phyloP scores from a whole-genome alignment of 2,888 invertebrate species.

The Aspidapion aeneum region DNA sequence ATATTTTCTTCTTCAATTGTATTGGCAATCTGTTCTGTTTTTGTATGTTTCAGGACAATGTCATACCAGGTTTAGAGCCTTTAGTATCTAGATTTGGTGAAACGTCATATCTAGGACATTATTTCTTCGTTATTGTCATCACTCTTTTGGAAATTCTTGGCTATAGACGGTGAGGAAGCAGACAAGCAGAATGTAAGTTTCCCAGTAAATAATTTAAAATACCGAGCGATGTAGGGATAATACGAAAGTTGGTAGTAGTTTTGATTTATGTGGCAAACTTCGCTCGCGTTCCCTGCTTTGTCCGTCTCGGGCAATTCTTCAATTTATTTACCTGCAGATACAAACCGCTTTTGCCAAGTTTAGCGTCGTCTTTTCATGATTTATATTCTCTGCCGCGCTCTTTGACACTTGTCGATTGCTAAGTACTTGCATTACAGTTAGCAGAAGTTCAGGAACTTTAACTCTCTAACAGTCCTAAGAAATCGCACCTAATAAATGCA shows the following conservation, averaged over 20 bases:
- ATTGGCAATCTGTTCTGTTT: too few species aligned
- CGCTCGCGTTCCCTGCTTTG: not conserved
- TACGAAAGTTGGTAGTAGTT: not conserved
- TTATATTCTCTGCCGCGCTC: not conserved
- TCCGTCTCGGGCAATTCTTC: not conserved
- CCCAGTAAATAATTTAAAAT: not conserved
- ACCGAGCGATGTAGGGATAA: not conserved
- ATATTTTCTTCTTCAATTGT: too few species aligned
- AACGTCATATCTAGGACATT: too few species aligned
- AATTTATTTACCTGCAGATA: not conserved
- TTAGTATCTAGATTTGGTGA: too few species aligned
- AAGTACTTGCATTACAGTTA: too few species aligned
- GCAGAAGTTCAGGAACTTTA: too few species aligned
- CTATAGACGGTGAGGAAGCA: not conserved
- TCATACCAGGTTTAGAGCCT: too few species aligned
- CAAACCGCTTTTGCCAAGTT: not conserved
- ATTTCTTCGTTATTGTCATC: not conserved
- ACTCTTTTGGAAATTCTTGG: not conserved
- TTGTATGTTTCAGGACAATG: too few species aligned
- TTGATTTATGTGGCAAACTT: not conserved
- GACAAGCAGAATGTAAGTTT: not conserved
- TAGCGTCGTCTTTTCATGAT: not conserved
- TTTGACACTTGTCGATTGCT: not conserved
- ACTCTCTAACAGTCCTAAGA: too few species aligned
- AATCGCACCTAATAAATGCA: too few species aligned